phyloP scores from a whole-genome alignment of 2,797 vertebrate genomes.

The Toxotes lorentzi region DNA sequence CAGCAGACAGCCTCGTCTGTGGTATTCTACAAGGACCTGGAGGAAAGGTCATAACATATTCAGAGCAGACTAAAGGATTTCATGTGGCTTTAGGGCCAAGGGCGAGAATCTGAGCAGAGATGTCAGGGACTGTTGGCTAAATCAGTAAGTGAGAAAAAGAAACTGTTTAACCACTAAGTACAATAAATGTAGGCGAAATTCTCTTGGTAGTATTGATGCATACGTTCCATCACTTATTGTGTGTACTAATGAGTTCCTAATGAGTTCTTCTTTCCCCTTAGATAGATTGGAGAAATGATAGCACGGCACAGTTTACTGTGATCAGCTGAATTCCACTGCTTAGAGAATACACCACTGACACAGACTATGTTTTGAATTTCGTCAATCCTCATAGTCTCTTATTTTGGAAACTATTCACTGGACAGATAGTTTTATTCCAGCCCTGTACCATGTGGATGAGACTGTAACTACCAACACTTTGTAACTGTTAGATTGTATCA shows the following conservation, averaged over 20 bases:
- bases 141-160: conserved; percentile 16
- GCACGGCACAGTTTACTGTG: not conserved
- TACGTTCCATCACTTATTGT: conserved; percentile 4
- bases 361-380: not conserved
- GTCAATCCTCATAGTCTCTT: too few relatives aligned
- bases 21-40: conserved; percentile 70
- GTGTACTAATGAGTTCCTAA: too few relatives aligned
- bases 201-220: not conserved
- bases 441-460: not conserved
- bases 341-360: not conserved
- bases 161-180: not conserved
- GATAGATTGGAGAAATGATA: not conserved
- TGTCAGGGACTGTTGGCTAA: conserved; percentile 21
- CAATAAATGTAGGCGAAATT: conserved; percentile 7
- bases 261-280: not conserved
- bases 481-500: conserved; percentile 17
- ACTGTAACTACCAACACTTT: not conserved
- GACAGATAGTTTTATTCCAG: too few relatives aligned
- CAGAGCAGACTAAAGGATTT: conserved; percentile 69
- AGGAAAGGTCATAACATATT: conserved; percentile 80
- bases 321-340: not conserved
- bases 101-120: conserved; percentile 32
- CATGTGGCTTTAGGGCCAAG: conserved; percentile 38
- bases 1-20: conserved; percentile 57
- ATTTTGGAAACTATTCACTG: not conserved